phyloP scores from a whole-genome alignment of 2,797 vertebrate species.

The Tympanoctomys barrerae region DNA sequence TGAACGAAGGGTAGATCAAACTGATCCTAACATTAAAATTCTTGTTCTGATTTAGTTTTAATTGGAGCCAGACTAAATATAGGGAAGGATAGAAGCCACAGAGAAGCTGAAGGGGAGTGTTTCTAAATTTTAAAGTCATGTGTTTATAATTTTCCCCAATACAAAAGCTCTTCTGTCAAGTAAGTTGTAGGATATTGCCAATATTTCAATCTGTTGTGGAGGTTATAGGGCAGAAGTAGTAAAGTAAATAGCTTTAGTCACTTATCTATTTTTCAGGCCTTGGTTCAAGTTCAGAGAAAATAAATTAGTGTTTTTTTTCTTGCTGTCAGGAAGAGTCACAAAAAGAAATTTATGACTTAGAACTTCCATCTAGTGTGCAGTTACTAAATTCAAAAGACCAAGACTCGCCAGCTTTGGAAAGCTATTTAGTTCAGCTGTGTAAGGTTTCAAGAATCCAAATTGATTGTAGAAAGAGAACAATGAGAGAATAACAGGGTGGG shows the following conservation, averaged over 20 bases:
- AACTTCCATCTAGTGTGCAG: conserved; percentile 78
- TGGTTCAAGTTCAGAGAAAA: conserved; percentile 81
- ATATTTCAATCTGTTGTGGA: conserved; percentile 77
- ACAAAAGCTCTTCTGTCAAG: conserved; percentile 65
- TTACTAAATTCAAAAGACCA: conserved; percentile 79
- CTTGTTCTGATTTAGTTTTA: conserved; percentile 24
- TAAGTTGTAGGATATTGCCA: conserved; percentile 59
- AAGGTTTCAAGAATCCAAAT: conserved; percentile 75
- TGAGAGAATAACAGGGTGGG: conserved; percentile 59
- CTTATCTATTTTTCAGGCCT: conserved; percentile 78
- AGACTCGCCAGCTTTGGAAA: conserved; percentile 72
- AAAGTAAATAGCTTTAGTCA: conserved; percentile 75
- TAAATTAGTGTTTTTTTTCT: conserved; percentile 83
- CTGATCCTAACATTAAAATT: conserved; percentile 54
- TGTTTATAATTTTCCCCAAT: conserved; percentile 68
- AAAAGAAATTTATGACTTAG: conserved; percentile 81
- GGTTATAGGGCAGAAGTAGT: conserved; percentile 24
- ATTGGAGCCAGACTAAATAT: conserved; percentile 7
- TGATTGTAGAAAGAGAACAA: conserved; percentile 72
- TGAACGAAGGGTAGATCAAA: neutral
- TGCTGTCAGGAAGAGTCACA: conserved; percentile 82
- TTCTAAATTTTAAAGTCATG: conserved; percentile 53
- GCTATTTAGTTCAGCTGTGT: conserved; percentile 78
- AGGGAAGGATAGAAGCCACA: conserved; percentile 45
- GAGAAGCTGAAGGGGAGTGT: conserved; percentile 22